phyloP scores from a whole-genome alignment of 2,888 invertebrate genomes.

The Nasonovia ribisnigri region DNA sequence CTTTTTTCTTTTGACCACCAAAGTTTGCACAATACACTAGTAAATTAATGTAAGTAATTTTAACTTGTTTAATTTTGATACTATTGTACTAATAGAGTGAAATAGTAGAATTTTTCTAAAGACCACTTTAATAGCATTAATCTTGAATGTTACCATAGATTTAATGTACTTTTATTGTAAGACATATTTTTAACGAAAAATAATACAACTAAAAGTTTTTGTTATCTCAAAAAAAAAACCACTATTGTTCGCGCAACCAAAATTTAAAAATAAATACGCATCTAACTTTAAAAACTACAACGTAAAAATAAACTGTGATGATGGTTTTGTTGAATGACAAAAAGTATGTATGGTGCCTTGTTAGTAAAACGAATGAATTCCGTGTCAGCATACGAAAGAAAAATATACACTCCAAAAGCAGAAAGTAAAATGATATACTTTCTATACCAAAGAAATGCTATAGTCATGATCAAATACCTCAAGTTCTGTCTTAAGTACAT shows the following conservation, averaged over 20 bases:
- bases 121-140: slow-evolving; percentile 1
- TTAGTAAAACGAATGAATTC: neutral
- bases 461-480: neutral
- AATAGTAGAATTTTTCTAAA: slow-evolving; percentile 17
- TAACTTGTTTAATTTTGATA: neutral
- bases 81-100: neutral
- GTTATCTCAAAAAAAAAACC: neutral
- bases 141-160: neutral
- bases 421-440: neutral
- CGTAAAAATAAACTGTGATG: neutral
- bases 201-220: neutral
- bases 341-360: neutral
- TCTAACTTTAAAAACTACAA: neutral
- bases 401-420: neutral
- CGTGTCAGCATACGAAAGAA: neutral
- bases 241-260: neutral
- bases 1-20: neutral
- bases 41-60: neutral
- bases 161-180: neutral
- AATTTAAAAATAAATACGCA: neutral
- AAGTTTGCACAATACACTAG: accelerated
- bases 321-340: slow-evolving; percentile 3
- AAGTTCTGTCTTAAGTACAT: neutral
- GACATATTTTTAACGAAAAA: neutral
- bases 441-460: too few species aligned